phyloP scores from a whole-genome alignment of 2,113 vertebrate genomes.

The Laterallus jamaicensis region DNA sequence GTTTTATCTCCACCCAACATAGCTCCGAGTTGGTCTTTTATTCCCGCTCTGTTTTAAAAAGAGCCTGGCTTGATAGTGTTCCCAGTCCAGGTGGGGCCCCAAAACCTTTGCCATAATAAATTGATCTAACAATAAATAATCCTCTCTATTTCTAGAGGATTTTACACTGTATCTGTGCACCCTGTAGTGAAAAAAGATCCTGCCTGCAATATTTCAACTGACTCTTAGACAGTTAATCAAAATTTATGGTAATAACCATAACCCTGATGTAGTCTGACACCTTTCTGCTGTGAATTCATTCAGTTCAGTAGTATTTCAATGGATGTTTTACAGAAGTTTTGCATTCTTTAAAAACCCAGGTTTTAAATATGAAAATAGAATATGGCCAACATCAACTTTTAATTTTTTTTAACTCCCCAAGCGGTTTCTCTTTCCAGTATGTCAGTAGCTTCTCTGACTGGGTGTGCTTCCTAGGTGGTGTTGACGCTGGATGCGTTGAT shows the following conservation, averaged over 20 bases:
- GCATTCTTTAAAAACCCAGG: not conserved
- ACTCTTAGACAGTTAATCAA: not conserved
- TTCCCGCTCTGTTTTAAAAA: not conserved
- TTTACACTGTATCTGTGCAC: not conserved
- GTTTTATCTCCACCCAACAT: not conserved
- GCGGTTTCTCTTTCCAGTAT: not conserved
- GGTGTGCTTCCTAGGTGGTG: fast-evolving
- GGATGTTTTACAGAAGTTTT: not conserved
- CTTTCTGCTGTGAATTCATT: constrained; percentile 38
- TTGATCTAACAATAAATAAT: not conserved
- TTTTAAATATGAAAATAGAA: not conserved
- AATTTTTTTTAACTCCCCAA: not conserved
- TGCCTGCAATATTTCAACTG: constrained; percentile 11
- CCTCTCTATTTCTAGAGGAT: not conserved
- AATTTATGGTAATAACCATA: constrained; percentile 20
- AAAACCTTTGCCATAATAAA: not conserved
- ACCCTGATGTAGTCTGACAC: not conserved
- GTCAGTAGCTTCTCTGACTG: not conserved
- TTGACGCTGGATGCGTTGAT: not conserved
- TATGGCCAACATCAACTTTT: not conserved
- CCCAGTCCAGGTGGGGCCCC: not conserved
- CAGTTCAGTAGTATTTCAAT: not conserved
- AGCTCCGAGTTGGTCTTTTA: not conserved
- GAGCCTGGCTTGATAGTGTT: not conserved
- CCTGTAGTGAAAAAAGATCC: not conserved